A percentile compares a stretch with the other conserved stretches of the same genome.
phyloP scores from a whole-genome alignment of 1,140 invertebrate species.

The Argopecten irradians region DNA sequence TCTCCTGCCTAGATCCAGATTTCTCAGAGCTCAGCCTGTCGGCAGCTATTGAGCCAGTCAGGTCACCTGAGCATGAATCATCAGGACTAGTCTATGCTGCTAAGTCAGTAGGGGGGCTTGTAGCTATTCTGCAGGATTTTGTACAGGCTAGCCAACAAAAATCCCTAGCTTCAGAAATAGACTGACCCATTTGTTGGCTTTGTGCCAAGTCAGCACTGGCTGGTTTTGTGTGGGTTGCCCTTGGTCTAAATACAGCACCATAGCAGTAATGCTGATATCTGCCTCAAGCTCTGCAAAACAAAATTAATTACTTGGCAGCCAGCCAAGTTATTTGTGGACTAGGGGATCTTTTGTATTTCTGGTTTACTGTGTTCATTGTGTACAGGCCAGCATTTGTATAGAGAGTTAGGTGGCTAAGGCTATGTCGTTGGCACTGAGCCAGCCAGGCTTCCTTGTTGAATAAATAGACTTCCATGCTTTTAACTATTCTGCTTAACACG shows the following conservation, averaged over 20 bases:
- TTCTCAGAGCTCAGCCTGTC: constrained; percentile 14
- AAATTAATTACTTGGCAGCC: constrained; percentile 39
- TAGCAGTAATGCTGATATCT: constrained; percentile 33
- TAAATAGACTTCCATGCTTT: not conserved
- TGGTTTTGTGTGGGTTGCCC: constrained; percentile 32
- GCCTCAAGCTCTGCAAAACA: constrained; percentile 28
- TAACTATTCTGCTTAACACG: not conserved
- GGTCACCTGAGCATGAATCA: constrained; percentile 56
- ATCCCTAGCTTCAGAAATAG: not conserved
- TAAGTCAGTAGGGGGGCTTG: not conserved
- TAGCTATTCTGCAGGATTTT: not conserved
- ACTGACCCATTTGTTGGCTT: not conserved
- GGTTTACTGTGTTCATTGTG: not conserved
- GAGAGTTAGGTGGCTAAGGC: not conserved
- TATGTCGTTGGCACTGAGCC: not conserved
- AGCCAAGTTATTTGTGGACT: constrained; percentile 31
- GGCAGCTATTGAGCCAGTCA: constrained; percentile 3
- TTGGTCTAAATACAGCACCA: constrained; percentile 45
- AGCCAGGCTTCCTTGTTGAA: not conserved
- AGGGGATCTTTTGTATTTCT: constrained; percentile 9
- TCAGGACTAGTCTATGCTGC: constrained; percentile 40
- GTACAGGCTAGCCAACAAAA: not conserved
- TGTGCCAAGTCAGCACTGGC: constrained; percentile 9
- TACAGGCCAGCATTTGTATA: constrained; percentile 1
- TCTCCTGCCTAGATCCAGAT: constrained; percentile 14